Evolutionary conservation across 2,797 vertebrate genomes (phyloP), one percentile per base, ranked within the genome.

Genomic region (Philypnodon macrostomus): DNA sequence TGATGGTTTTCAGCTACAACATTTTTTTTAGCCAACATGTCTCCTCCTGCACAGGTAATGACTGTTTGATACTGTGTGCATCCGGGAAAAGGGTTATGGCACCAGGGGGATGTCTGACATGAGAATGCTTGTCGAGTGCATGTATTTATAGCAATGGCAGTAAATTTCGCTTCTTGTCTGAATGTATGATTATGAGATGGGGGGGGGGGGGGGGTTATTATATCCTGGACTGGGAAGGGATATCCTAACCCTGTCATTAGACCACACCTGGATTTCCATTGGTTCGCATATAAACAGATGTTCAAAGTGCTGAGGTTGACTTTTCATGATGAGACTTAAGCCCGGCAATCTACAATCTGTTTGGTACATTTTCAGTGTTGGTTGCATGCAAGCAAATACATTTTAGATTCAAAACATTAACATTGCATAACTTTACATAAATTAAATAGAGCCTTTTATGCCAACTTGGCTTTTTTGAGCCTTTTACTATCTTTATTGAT

Each of bases 1-100:
- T 47, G 53, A 27, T 18, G 55, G 21, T 49, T 52, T 63, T 66
- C 54, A 41, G 41, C 51, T 59, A 52, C 12, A 30, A 44, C 45
- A 40, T 48, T 13, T 70, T 50, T 9, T 33, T 44, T 47, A n/a
- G 49, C 67, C 9, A 69, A 81, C 85, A 15, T 86, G 88, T 85
- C 55, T 60, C 63, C 58, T 87, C 89, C 86, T 80, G 89, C 70
- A 51, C 59, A 44, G 34, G 68, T 87, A 90, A 90, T 87, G 88
- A 70, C 76, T 61, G 68, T 83, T 85, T 84, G 76, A 85, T 82
- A 71, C 49, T 37, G 63, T 61, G 40, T 46, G 58, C 71, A 78
- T 87, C 85, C 79, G 81, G 78, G 63, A 61, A 61, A n/a, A 54
- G 53, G 64, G 21, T 67, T 75, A 64, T 57, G 51, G 60, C 70